Evolutionary conservation across 2,888 invertebrate species (phyloP).

Genomic region (Caenorhabditis sp.): DNA sequence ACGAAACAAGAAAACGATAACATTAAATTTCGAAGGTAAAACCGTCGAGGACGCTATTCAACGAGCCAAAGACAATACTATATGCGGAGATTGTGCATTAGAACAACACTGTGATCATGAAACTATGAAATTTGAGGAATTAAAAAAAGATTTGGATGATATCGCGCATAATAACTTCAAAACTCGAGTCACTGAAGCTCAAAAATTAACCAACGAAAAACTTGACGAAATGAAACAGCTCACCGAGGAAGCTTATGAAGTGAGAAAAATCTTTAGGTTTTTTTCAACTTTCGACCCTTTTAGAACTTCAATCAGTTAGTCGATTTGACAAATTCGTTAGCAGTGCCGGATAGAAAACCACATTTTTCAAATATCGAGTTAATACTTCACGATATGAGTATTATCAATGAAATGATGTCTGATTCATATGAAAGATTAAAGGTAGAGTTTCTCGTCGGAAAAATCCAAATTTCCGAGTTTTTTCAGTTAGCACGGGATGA

Average conservation of each 20-base stretch:
- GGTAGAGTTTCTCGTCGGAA: neutral
- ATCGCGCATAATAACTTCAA: neutral
- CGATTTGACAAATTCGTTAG: no score
- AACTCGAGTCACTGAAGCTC: neutral
- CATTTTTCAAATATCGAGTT: neutral
- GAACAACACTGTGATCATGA: slow-evolving; percentile 24
- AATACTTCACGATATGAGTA: neutral
- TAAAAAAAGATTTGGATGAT: slow-evolving; percentile 7
- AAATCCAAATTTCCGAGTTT: no score
- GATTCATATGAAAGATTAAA: neutral
- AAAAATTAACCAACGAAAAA: neutral
- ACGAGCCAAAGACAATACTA: slow-evolving; percentile 5
- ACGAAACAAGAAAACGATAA: neutral
- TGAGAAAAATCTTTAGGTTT: no score
- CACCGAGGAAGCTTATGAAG: neutral
- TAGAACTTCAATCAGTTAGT: no score
- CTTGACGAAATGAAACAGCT: neutral
- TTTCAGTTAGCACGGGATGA: neutral
- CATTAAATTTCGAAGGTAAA: neutral
- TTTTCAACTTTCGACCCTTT: no score
- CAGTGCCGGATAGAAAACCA: neutral
- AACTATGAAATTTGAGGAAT: slow-evolving; percentile 12
- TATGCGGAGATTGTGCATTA: slow-evolving; percentile 34
- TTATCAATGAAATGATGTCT: neutral
- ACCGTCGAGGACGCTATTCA: neutral